These are phyloP conservation scores for Cranoglanis bouderius DNA, from an alignment of 2,113 vertebrate genomes.

Conservation along the genomic window DNA sequence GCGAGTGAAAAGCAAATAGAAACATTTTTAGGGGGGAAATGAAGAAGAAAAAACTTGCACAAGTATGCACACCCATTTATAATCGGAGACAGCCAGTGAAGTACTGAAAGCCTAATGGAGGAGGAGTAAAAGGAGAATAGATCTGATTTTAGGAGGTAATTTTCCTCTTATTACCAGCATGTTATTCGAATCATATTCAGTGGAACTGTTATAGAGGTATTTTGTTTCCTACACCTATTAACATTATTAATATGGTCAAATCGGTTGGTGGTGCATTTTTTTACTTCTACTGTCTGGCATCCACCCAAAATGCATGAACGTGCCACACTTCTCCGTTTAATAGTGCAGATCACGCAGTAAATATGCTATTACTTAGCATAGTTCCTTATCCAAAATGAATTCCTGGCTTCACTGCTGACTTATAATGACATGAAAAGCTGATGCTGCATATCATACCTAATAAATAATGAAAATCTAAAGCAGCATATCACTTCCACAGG, in stretches of 20 bases:
- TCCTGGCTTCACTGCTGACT: conserved; percentile 6
- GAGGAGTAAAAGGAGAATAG: not conserved
- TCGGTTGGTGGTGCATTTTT: not conserved
- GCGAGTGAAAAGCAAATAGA: too few relatives aligned
- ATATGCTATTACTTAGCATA: not conserved
- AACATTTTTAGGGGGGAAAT: not conserved
- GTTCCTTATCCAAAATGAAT: not conserved
- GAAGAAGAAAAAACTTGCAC: not conserved
- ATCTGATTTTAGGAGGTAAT: not conserved
- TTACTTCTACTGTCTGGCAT: not conserved
- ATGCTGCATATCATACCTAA: conserved; percentile 22
- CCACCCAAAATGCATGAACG: not conserved
- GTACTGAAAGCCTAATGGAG: not conserved
- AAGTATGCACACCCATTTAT: not conserved
- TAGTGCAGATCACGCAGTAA: not conserved
- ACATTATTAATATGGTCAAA: not conserved
- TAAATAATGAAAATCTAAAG: conserved; percentile 29
- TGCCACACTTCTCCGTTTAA: not conserved
- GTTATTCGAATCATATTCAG: not conserved
- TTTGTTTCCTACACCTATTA: not conserved
- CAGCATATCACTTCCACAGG: conserved; percentile 23
- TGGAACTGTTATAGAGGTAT: not conserved
- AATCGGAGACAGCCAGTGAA: too few relatives aligned
- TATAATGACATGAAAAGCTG: conserved; percentile 14
- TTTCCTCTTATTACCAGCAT: not conserved